Conservation (phyloP, 1,140 invertebrate genomes). For the Lepidostoma basale region DNA sequence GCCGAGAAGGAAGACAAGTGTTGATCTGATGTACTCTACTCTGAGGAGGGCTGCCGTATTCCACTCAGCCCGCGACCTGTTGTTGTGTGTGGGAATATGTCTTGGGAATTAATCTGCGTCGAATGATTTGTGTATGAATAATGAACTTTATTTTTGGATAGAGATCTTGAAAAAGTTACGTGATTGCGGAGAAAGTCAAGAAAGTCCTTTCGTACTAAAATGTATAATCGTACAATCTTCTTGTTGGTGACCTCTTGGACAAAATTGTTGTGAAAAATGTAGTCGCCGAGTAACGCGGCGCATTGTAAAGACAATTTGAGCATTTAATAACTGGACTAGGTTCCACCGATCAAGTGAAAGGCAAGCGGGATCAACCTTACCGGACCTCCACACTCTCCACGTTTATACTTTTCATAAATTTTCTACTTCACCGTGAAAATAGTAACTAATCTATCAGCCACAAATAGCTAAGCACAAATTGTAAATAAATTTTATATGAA, state of each 20-base stretch:
- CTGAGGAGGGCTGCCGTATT: background rate
- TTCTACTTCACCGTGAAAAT: background rate
- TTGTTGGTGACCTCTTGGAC: too few relatives aligned
- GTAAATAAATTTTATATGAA: constrained; percentile 7
- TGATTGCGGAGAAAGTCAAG: too few relatives aligned
- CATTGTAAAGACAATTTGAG: constrained; percentile 31
- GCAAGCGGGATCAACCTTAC: constrained; percentile 40
- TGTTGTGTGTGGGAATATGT: constrained; percentile 5
- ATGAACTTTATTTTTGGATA: too few relatives aligned
- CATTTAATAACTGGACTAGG: constrained; percentile 29
- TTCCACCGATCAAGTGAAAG: constrained; percentile 9
- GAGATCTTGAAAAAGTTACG: too few relatives aligned
- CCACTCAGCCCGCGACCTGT: background rate
- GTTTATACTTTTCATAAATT: background rate
- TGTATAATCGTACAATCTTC: too few relatives aligned
- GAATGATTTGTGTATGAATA: background rate
- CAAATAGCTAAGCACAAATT: constrained; percentile 2
- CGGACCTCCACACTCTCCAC: background rate
- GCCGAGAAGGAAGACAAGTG: constrained; percentile 1
- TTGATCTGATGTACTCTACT: too few relatives aligned
- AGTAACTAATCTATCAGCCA: background rate
- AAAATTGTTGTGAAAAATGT: too few relatives aligned
- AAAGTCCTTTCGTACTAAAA: too few relatives aligned
- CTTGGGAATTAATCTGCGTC: background rate
- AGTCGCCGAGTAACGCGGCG: background rate